phyloP scores from a whole-genome alignment of 2,113 vertebrate species.

The Todiramphus chloris region DNA sequence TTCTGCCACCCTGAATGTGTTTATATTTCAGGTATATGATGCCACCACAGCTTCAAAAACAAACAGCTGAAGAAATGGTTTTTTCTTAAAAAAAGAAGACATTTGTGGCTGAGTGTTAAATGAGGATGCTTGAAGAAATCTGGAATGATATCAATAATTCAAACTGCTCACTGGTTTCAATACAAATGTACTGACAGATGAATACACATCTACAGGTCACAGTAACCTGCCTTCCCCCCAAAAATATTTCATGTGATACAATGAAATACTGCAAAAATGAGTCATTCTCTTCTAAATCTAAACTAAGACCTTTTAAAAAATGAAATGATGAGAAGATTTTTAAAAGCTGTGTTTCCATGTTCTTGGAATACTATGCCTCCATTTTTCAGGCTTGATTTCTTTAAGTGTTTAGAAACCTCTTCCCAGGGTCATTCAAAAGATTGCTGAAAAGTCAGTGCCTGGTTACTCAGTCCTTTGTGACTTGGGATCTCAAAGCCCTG shows the following conservation, averaged over 20 bases:
- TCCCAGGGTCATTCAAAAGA: neutral
- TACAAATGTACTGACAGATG: neutral
- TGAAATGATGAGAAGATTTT: neutral
- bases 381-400: neutral
- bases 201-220: neutral
- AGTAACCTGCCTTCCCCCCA: conserved; percentile 17
- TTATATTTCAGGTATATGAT: neutral
- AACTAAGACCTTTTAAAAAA: neutral
- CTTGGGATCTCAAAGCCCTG: neutral
- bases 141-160: conserved; percentile 50
- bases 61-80: neutral
- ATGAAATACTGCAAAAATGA: conserved; percentile 16
- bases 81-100: neutral
- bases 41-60: neutral
- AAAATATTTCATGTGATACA: neutral
- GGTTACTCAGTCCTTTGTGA: neutral
- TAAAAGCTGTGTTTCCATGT: neutral
- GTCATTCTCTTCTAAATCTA: conserved; percentile 18
- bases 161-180: conserved; percentile 11
- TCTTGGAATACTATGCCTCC: neutral
- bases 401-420: neutral
- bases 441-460: neutral
- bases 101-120: neutral
- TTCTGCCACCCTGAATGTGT: neutral
- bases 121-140: conserved; percentile 3